phyloP scores from a whole-genome alignment of 2,113 vertebrate genomes.

The Psephotus haematonotus region DNA sequence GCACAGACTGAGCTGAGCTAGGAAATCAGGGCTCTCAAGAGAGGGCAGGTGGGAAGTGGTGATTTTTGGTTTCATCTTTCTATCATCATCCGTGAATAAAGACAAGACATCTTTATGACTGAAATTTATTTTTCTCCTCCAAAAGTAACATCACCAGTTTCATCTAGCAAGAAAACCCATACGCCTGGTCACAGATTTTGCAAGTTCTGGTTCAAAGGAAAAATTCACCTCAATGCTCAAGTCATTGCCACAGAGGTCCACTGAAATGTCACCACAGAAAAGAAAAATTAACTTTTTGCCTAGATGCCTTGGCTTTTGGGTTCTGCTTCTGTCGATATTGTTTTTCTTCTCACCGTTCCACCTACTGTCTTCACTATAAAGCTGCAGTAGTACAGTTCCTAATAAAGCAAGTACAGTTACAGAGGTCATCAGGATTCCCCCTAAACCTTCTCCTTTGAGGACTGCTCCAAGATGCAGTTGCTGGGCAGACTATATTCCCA shows the following conservation, averaged over 20 bases:
- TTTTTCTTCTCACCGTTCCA: background rate
- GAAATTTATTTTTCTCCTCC: background rate
- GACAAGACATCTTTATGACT: background rate
- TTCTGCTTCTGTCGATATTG: background rate
- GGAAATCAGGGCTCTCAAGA: background rate
- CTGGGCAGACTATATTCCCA: background rate
- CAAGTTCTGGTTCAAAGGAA: background rate
- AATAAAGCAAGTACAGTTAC: background rate
- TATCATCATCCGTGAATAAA: background rate
- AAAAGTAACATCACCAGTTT: background rate
- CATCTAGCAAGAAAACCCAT: background rate
- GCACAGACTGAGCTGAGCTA: background rate
- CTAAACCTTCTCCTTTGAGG: background rate
- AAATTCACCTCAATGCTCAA: background rate
- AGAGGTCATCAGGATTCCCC: background rate
- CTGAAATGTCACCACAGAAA: background rate
- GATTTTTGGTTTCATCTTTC: background rate
- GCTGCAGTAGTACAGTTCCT: background rate
- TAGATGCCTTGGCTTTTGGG: background rate
- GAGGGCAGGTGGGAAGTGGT: background rate
- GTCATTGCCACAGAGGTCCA: background rate
- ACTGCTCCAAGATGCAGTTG: background rate
- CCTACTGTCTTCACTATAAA: background rate
- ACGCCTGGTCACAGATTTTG: background rate
- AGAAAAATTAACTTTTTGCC: background rate